Evolutionary conservation across 1,140 invertebrate genomes (phyloP).

Genomic region (Pararge aegeria): DNA sequence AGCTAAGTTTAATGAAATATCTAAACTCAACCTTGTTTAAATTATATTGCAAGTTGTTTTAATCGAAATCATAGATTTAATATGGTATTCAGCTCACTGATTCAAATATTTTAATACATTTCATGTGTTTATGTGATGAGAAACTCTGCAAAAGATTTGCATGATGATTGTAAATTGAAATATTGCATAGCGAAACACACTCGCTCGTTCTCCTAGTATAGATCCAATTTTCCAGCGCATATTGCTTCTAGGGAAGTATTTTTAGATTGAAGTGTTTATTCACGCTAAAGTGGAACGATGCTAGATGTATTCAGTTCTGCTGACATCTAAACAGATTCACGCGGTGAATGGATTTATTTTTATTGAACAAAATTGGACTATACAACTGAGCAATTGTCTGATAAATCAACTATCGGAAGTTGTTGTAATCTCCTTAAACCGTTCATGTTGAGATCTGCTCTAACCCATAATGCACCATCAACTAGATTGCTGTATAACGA

Average conservation of each 20-base stretch:
- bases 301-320: slow-evolving; percentile 17
- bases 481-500: too few species aligned
- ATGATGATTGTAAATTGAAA: slow-evolving; percentile 16
- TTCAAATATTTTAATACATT: too few species aligned
- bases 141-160: neutral
- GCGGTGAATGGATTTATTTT: slow-evolving; percentile 17
- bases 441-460: too few species aligned
- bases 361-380: neutral
- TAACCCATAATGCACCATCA: too few species aligned
- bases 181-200: slow-evolving; percentile 2
- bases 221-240: slow-evolving; percentile 24
- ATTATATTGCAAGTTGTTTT: too few species aligned
- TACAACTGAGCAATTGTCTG: neutral
- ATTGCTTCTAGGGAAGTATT: slow-evolving; percentile 21
- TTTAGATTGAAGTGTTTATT: slow-evolving; percentile 34
- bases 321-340: slow-evolving; percentile 18
- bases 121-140: too few species aligned
- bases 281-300: slow-evolving; percentile 21
- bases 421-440: neutral
- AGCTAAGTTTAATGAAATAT: too few species aligned
- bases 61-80: neutral
- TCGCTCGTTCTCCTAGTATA: neutral
- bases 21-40: too few species aligned
- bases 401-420: neutral
- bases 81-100: neutral